phyloP scores from a whole-genome alignment of 2,113 vertebrate species.

The Sus scrofa region DNA sequence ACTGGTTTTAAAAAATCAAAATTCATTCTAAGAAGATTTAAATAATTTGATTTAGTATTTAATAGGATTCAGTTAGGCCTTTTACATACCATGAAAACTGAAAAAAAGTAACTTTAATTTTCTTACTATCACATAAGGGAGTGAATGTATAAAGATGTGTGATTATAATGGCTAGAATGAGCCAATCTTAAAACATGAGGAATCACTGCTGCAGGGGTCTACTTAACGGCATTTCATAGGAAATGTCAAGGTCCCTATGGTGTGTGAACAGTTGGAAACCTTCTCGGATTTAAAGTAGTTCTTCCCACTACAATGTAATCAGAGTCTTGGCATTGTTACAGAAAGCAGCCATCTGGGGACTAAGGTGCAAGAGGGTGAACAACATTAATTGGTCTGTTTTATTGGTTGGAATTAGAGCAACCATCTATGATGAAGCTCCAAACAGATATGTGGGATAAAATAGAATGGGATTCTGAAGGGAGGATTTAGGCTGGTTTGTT shows the following conservation, averaged over 20 bases:
- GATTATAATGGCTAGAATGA: not conserved
- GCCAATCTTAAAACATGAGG: accelerated
- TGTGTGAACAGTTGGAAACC: not conserved
- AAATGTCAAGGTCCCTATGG: not conserved
- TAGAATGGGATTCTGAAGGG: not conserved
- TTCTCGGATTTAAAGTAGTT: not conserved
- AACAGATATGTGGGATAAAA: not conserved
- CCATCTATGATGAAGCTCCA: not conserved
- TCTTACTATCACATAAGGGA: not conserved
- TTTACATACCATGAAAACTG: not conserved
- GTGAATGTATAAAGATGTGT: not conserved
- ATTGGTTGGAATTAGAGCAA: not conserved
- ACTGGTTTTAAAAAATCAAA: not conserved
- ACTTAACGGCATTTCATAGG: not conserved
- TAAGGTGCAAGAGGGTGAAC: not conserved
- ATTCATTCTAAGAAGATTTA: not conserved
- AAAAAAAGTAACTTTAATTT: not conserved
- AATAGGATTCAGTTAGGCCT: not conserved
- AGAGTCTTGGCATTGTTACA: not conserved
- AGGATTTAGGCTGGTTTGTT: not conserved
- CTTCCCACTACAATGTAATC: not conserved
- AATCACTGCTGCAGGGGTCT: not conserved
- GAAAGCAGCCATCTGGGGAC: not conserved
- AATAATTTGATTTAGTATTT: not conserved
- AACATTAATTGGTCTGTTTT: not conserved